Evolutionary conservation across 2,113 vertebrate species (phyloP), one percentile per base, ranked within the genome.

Genomic region (Pelvicachromis taeniatus): DNA sequence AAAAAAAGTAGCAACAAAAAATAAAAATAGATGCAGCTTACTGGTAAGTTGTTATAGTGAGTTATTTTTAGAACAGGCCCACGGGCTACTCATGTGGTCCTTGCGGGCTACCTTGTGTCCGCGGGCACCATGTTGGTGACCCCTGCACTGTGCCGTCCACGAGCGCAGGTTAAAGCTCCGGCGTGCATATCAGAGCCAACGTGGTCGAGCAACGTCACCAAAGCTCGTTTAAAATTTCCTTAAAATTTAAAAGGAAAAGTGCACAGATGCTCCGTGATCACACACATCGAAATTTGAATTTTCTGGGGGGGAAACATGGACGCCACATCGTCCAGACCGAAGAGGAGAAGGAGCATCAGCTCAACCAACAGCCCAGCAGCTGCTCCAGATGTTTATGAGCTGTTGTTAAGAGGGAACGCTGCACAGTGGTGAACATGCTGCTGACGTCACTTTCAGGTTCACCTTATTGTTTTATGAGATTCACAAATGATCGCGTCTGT

Each of bases 161-260:
- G n/a, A 35, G 12, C 6, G 31, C 59, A 63, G 59, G 31, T 35
- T 63, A n/a, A 63, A 63, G 59, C 6, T 63, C 17, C 17, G 35
- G 6, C 9, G 6, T 63, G 59, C 17, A 2, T 63, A 63, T 0
- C 35, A 63, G 59, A 2, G 59, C 17, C n/a, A 63, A 63, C 0
- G 12, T 2, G 31, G 0, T 35, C 17, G 58, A 35, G 31, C 31
- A 35, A 35, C 31, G 31, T n/a, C 31, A n/a, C 0, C 31, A 3
- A 35, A 65, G 33, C 33, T 13, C n/a, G 38, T 65, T 63, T 63
- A 0, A 38, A 63, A 63, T 10, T n/a, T 19, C 17, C 31, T 0
- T n/a, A n/a, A n/a, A n/a, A n/a, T n/a, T n/a, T n/a, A n/a, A n/a
- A 0, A n/a, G 31, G 0, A 35, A 63, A 63, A 0, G 59, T 63